Conservation (phyloP, 2,888 invertebrate species). For the Branchipolynoe longqiensis region DNA sequence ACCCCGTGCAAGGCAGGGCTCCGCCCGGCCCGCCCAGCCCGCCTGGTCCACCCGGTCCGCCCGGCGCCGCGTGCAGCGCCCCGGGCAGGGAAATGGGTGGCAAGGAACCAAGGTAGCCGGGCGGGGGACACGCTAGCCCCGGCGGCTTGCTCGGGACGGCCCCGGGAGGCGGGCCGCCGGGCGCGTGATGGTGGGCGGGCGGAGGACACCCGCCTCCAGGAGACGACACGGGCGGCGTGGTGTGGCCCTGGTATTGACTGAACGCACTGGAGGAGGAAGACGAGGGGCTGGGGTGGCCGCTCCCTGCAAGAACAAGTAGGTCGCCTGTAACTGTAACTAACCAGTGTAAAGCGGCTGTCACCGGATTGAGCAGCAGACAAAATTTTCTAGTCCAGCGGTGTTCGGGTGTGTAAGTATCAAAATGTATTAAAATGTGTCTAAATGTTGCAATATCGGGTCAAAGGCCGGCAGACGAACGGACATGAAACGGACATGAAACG, state of each 20-base stretch:
- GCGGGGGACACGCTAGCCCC: slow-evolving; percentile 9
- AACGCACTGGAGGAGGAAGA: slow-evolving; percentile 39
- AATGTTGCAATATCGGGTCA: too few relatives aligned
- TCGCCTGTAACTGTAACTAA: too few relatives aligned
- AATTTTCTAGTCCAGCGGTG: too few relatives aligned
- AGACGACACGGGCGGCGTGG: slow-evolving; percentile 9
- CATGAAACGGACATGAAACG: too few relatives aligned
- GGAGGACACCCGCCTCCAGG: not conserved
- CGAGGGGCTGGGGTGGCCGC: slow-evolving; percentile 12
- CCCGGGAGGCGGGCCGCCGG: not conserved
- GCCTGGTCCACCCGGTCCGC: too few relatives aligned
- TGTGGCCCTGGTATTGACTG: slow-evolving; percentile 39
- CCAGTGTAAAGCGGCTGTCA: too few relatives aligned
- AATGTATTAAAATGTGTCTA: too few relatives aligned
- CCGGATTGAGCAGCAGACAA: too few relatives aligned
- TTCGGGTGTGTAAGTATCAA: too few relatives aligned
- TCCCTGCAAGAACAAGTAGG: too few relatives aligned
- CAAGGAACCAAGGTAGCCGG: not conserved
- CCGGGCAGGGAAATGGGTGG: not conserved
- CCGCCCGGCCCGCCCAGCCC: not conserved
- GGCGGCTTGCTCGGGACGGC: not conserved
- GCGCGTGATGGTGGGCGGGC: not conserved
- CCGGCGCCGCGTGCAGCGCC: not conserved
- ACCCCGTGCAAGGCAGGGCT: slow-evolving; percentile 34
- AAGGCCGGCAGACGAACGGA: too few relatives aligned